Conservation (phyloP, 2,113 vertebrate species). For the Fregetta grallaria region DNA sequence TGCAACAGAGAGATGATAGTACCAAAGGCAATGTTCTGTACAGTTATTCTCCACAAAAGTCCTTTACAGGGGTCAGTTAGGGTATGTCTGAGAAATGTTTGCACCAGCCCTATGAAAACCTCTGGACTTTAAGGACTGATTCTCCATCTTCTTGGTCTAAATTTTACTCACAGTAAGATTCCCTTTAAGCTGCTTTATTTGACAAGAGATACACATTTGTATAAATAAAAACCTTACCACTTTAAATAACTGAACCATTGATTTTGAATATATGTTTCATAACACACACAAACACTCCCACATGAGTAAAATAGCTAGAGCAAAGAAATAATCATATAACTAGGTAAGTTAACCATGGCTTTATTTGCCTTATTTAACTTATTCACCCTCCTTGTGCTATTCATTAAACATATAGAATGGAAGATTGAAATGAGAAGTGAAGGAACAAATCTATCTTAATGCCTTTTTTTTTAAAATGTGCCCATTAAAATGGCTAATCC, state of each 20-base stretch:
- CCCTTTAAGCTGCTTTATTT: neutral
- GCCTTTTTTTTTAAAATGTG: neutral
- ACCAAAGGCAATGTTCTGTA: neutral
- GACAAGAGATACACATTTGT: neutral
- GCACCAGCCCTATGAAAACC: neutral
- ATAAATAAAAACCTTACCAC: neutral
- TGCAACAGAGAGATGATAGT: neutral
- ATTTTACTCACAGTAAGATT: neutral
- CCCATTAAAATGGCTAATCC: neutral
- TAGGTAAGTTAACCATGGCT: neutral
- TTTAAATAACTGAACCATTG: neutral
- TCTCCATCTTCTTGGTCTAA: neutral
- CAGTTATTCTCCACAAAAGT: neutral
- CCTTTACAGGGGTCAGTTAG: neutral
- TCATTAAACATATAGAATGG: neutral
- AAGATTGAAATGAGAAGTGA: neutral
- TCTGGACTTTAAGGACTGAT: neutral
- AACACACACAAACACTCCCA: neutral
- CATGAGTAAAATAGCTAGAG: neutral
- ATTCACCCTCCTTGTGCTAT: neutral
- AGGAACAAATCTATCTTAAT: neutral
- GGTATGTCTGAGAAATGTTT: neutral
- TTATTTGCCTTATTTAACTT: slow-evolving; percentile 45
- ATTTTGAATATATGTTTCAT: neutral
- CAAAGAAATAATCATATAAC: neutral